A percentile compares a stretch with the other conserved stretches of the same genome.
These are phyloP conservation scores for Anas flavirostris DNA, from an alignment of 2,797 vertebrate genomes.

Conservation along the genomic window DNA sequence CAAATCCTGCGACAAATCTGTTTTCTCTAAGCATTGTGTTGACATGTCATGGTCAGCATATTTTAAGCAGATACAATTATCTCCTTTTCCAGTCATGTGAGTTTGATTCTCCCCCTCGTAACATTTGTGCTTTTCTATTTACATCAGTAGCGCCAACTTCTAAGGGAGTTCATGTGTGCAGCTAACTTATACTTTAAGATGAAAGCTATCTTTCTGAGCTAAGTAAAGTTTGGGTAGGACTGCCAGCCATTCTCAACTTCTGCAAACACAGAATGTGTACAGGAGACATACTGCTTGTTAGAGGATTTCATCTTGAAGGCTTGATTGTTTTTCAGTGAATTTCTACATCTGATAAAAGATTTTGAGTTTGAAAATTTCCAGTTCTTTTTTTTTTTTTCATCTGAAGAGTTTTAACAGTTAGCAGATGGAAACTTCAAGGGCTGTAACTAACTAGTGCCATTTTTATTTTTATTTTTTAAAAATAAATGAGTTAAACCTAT, in stretches of 20 bases:
- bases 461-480: background rate
- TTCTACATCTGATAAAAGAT: background rate
- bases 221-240: background rate
- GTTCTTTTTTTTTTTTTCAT: background rate
- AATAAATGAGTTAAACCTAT: slow-evolving; percentile 11
- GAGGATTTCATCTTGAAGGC: background rate
- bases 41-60: background rate
- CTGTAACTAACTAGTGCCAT: background rate
- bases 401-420: background rate
- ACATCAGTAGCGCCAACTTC: background rate
- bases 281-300: background rate
- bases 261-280: background rate
- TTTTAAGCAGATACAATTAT: background rate
- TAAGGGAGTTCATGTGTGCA: background rate
- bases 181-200: background rate
- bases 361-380: background rate
- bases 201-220: background rate
- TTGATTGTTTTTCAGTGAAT: background rate
- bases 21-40: background rate
- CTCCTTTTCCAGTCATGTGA: background rate
- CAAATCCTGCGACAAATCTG: background rate
- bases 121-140: background rate
- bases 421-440: background rate
- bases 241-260: background rate
- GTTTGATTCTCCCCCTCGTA: background rate